Conservation (phyloP, 2,888 invertebrate species). For the Yponomeuta sedellus region DNA sequence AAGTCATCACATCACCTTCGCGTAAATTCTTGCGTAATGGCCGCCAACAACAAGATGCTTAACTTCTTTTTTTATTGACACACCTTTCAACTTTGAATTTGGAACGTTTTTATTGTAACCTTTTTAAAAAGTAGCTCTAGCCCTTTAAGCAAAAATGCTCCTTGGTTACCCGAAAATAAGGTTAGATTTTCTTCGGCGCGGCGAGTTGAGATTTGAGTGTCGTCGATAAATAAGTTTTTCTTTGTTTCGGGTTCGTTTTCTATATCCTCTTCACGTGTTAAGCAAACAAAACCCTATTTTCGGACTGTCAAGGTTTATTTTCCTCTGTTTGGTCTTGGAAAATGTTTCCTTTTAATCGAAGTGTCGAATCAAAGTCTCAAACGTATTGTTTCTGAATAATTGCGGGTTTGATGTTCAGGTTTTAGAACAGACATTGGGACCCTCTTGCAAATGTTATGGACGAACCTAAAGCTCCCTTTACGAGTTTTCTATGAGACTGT, state of each 20-base stretch:
- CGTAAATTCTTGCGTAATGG: conserved; percentile 35
- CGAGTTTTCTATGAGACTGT: conserved; percentile 56
- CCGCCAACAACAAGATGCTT: conserved; percentile 61
- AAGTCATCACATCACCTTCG: conserved; percentile 4
- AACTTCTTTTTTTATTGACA: conserved; percentile 71
- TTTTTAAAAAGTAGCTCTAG: conserved; percentile 2
- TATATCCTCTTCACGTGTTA: not conserved
- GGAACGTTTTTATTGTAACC: conserved; percentile 60
- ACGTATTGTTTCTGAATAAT: conserved; percentile 58
- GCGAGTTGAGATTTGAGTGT: conserved; percentile 37
- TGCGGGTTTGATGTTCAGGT: conserved; percentile 32
- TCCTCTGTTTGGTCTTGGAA: conserved; percentile 26
- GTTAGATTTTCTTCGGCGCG: conserved; percentile 28
- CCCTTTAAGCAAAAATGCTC: conserved; percentile 26
- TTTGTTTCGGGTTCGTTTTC: conserved; percentile 29
- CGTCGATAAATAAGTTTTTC: conserved; percentile 65
- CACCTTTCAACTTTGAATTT: conserved; percentile 73
- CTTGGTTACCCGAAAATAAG: conserved; percentile 25
- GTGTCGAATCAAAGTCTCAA: conserved; percentile 41
- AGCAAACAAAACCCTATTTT: conserved; percentile 18
- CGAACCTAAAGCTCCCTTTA: conserved; percentile 61
- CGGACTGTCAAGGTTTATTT: conserved; percentile 23
- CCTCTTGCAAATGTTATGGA: conserved; percentile 59
- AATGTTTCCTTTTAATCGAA: conserved; percentile 22
- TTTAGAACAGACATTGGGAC: conserved; percentile 49